Evolutionary conservation across 2,888 invertebrate species (phyloP), one percentile per base, ranked within the genome.

Genomic region (Caenorhabditis sinica): DNA sequence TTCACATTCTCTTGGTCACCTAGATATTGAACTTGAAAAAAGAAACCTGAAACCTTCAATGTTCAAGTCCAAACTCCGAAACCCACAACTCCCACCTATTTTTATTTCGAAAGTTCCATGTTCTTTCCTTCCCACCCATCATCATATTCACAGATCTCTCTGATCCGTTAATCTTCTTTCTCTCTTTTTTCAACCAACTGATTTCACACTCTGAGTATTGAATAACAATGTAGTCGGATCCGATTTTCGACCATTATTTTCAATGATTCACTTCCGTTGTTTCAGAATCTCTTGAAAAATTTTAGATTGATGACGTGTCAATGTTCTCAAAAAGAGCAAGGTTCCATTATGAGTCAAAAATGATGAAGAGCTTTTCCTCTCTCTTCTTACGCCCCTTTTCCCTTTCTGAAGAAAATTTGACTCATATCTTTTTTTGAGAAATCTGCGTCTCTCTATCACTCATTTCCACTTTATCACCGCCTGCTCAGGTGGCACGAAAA

Each of bases 401-500:
- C 66, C 15, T 30, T 13, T 49, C 23, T 33, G 49, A 60, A 60
- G 30, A 69, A 69, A 68, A 49, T 25, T 56, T 69, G 69, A 56
- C 33, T 69, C 69, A 69, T 56, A 33, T 56, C 40, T 53, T 56
- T n/a, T n/a, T 40, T 40, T 40, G 36, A 36, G 23, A 69, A 36
- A 56, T 40, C 69, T 69, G 69, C 17, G 69, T 69, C 69, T 56
- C 40, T 43, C 40, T 56, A 69, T 69, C 69, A 40, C 68, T 75
- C 56, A n/a, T 66, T 43, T 45, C 49, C 25, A 25, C 20, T 20
- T 65, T 63, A 56, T 74, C 74, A 56, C 56, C 60, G 72, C 58
- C 60, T 75, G 75, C 75, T 75, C 75, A 75, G 75, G 75, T 75
- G 66, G 75, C 65, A 36, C 63, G 20, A 51, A n/a, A 45, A 74